Base-by-base conservation (phyloP, 2,888 invertebrate species). In the Conchocele bisecta region DNA sequence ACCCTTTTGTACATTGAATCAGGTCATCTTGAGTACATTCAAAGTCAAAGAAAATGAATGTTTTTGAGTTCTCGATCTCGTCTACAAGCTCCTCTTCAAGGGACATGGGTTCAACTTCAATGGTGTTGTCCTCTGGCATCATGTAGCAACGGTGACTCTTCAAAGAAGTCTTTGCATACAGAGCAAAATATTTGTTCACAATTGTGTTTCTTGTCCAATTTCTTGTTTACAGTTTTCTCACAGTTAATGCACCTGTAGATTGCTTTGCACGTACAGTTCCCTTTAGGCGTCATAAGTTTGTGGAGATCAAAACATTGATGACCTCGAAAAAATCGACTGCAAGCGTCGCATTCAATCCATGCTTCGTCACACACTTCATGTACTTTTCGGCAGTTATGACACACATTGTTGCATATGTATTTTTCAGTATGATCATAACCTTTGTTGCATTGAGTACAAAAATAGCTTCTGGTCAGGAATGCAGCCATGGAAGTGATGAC, bases 401-500 rank as follows among this genome's bases (percentile, higher is more conserved):
- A 64, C 3, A 44, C n/a, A 33, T 64, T 64, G 42, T 54, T 54
- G 35, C 56, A 56, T 13, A 15, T 53, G n/a, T 56, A 46, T 5
- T 35, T 17, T 24, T 56, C 56, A 22, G 54, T 50, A 37, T 66
- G 50, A 24, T 58, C 37, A 39, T 68, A 60, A 22, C 60, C 68
- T 46, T 41, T 61, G 3, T 61, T 35, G 41, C 68, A 68, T 20
- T 59, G 33, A 22, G 31, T 33, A 48, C 69, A 69, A 42, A 26
- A 69, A 31, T 69, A 69, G 13, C 29, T 74, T 28, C 35, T 60
- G 7, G 46, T 22, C n/a, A 73, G 20, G 53, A 73, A 73, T 2
- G 48, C 68, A 1, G 68, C 11, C 73, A 73, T 73, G 29, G 37
- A 51, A 0, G 74, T 74, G 31, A 74, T 74, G 13, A 69, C 58